A percentile compares a stretch with the other conserved stretches of the same genome.
These are phyloP conservation scores for Mesocentrotus franciscanus DNA, from an alignment of 53 echinoderm and acorn worm genomes.

Conservation along the genomic window DNA sequence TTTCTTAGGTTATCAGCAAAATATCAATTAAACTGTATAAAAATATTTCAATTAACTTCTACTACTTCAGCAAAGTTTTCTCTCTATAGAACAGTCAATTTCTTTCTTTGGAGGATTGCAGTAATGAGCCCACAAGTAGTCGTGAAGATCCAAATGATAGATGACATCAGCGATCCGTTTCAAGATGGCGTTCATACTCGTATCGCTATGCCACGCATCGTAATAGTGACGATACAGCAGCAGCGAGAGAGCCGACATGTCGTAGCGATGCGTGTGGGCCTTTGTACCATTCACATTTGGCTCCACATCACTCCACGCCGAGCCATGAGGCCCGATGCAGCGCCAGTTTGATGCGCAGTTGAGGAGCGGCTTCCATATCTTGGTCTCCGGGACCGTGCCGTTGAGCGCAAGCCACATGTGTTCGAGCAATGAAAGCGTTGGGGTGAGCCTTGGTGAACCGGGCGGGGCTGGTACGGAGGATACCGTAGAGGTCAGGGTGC, in stretches of 20 bases:
- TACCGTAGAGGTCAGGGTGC: constrained; percentile 76
- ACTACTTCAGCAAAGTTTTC: constrained; percentile 71
- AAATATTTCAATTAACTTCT: neutral
- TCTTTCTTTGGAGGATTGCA: constrained; percentile 96
- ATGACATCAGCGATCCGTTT: constrained; percentile 72
- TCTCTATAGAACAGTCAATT: constrained; percentile 78
- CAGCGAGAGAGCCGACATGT: constrained; percentile 77
- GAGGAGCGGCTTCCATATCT: constrained; percentile 78
- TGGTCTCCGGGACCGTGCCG: constrained; percentile 69
- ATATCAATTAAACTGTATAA: too few relatives aligned
- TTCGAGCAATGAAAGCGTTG: constrained; percentile 72
- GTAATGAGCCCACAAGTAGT: constrained; percentile 95
- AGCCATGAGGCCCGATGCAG: constrained; percentile 86
- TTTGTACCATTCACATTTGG: constrained; percentile 64
- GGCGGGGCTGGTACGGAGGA: constrained; percentile 54
- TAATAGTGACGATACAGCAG: constrained; percentile 78
- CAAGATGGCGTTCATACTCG: constrained; percentile 65
- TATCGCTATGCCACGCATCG: constrained; percentile 72
- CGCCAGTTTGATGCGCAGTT: constrained; percentile 74
- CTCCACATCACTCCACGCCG: constrained; percentile 46
- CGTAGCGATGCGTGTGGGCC: constrained; percentile 83
- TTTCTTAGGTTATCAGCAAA: neutral
- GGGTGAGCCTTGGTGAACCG: constrained; percentile 72
- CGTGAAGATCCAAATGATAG: constrained; percentile 71
- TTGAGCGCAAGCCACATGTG: constrained; percentile 79